Conservation (phyloP, 2,797 vertebrate species). For the Sphenodon punctatus region DNA sequence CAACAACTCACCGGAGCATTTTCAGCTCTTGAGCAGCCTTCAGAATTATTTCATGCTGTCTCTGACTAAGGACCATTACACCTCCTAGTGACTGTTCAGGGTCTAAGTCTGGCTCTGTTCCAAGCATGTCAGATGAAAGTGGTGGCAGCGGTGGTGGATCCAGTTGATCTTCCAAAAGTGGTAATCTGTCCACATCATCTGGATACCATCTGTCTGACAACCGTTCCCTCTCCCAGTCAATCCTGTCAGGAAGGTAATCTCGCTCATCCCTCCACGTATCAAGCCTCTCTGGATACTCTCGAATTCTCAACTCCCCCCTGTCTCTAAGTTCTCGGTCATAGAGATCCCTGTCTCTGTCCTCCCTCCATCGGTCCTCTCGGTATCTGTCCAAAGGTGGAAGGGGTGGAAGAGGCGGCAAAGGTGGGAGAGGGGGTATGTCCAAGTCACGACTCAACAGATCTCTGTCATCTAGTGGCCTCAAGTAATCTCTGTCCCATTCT, state of each 20-base stretch:
- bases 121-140: slow-evolving; percentile 70
- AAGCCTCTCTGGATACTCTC: slow-evolving; percentile 85
- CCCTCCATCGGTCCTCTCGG: slow-evolving; percentile 85
- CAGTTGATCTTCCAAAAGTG: slow-evolving; percentile 70
- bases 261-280: slow-evolving; percentile 83
- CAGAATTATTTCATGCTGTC: slow-evolving; percentile 98
- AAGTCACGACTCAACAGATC: slow-evolving; percentile 79
- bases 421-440: slow-evolving; percentile 79
- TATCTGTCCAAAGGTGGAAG: slow-evolving; percentile 84
- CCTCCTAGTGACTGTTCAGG: slow-evolving; percentile 80
- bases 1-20: slow-evolving; percentile 90
- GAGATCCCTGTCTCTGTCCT: slow-evolving; percentile 84
- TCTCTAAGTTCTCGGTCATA: slow-evolving; percentile 84
- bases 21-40: slow-evolving; percentile 99
- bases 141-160: slow-evolving; percentile 68
- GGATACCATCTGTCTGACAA: slow-evolving; percentile 78
- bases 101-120: slow-evolving; percentile 78
- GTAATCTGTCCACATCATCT: slow-evolving; percentile 74
- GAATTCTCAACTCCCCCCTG: slow-evolving; percentile 83
- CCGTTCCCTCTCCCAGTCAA: slow-evolving; percentile 78
- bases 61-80: slow-evolving; percentile 95
- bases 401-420: slow-evolving; percentile 77
- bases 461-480: slow-evolving; percentile 82
- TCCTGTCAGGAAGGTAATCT: slow-evolving; percentile 79
- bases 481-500: slow-evolving; percentile 80